Evolutionary conservation across 2,888 invertebrate species (phyloP), one percentile per base, ranked within the genome.

Genomic region (Nomada hirtipes): DNA sequence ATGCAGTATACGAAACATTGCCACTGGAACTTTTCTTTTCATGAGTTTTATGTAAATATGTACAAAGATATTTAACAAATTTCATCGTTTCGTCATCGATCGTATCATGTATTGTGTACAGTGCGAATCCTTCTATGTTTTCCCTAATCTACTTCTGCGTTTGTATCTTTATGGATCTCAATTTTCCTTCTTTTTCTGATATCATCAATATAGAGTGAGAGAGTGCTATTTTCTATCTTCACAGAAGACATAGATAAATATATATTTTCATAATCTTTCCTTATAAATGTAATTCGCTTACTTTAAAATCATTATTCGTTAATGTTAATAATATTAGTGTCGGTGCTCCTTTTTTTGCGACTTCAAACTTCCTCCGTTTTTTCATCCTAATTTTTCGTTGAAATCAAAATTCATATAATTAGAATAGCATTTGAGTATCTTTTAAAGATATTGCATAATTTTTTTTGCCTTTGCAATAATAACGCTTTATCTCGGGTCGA

Each of bases 201-300:
- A 92, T 93, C 91, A 92, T 93, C 93, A 93, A 93, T 93, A 93
- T 93, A 93, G 92, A 93, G 93, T 92, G 93, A 93, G 92, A 94
- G 93, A 93, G 93, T 94, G 92, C 93, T 93, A 93, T 93, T 93
- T 94, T 93, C 93, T 93, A 94, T 94, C 94, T 94, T 94, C 94
- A 94, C 94, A 94, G 94, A 94, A 93, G 94, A 94, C 93, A 94
- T 94, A 94, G 93, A 94, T 94, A 94, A 93, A 93, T 93, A 94
- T 94, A 94, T 94, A 94, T 94, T 94, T 94, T 93, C 92, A 94
- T 93, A 92, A 93, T 94, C 92, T 93, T 94, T 94, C 88, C 93
- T 93, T 94, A 93, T 92, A 93, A 93, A 93, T 93, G 93, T 93
- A 94, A 92, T 93, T 93, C 91, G 91, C 93, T 93, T 93, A 93